Evolutionary conservation across 2,888 invertebrate species (phyloP).

Genomic region (Crepidodera aurea): DNA sequence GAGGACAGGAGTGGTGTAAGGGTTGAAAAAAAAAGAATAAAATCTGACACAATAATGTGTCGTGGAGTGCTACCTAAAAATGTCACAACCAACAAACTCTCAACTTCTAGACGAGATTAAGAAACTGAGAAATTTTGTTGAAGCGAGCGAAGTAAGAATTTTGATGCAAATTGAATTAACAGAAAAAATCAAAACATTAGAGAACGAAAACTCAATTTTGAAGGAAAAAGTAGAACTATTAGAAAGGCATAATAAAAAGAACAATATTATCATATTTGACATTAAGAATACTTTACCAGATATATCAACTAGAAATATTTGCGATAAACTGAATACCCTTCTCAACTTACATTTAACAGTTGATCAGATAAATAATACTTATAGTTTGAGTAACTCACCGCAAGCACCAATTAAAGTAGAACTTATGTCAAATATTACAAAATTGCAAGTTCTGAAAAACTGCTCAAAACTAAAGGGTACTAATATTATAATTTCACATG

Average conservation of each 20-base stretch:
- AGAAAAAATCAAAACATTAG: not conserved
- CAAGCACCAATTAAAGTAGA: slow-evolving; percentile 5
- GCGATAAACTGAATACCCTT: not conserved
- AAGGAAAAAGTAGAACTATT: not conserved
- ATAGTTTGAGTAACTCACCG: slow-evolving; percentile 3
- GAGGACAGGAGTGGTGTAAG: too few species aligned
- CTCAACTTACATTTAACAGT: not conserved
- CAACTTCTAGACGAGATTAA: not conserved
- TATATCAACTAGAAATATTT: not conserved
- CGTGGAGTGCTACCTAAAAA: too few species aligned
- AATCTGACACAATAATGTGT: too few species aligned
- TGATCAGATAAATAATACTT: slow-evolving; percentile 2
- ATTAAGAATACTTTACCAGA: not conserved
- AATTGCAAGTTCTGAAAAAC: not conserved
- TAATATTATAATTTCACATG: not conserved
- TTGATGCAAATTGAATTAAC: not conserved
- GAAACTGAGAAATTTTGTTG: not conserved
- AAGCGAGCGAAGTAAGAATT: not conserved
- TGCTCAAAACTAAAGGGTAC: not conserved
- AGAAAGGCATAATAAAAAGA: slow-evolving; percentile 3
- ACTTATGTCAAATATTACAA: not conserved
- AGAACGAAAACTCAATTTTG: slow-evolving; percentile 1
- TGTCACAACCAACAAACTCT: not conserved
- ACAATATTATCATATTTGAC: slow-evolving; percentile 3
- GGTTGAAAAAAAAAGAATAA: too few species aligned